Evolutionary conservation across 2,888 invertebrate genomes (phyloP).

Genomic region (Pycnomerus fuliginosus): DNA sequence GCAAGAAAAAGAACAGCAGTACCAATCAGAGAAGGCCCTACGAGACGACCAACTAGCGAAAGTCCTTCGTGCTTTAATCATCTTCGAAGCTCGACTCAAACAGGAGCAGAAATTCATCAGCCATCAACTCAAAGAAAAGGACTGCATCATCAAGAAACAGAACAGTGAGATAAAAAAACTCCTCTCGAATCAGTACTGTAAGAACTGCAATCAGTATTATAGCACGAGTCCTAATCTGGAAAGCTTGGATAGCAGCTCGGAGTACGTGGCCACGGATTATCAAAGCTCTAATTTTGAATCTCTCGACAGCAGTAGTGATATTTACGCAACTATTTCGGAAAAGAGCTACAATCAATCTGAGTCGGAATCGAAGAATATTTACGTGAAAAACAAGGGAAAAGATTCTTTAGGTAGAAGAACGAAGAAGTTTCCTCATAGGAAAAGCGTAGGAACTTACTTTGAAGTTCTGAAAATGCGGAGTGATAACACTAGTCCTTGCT

Average conservation of each 20-base stretch:
- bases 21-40: conserved; percentile 61
- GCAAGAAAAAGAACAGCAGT: conserved; percentile 61
- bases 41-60: conserved; percentile 71
- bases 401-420: conserved; percentile 40
- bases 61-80: conserved; percentile 68
- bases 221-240: conserved; percentile 41
- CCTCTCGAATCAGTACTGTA: conserved; percentile 55
- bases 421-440: conserved; percentile 43
- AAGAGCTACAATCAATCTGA: conserved; percentile 39
- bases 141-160: conserved; percentile 69
- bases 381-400: conserved; percentile 44
- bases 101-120: conserved; percentile 73
- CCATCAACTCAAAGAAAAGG: conserved; percentile 68
- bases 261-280: conserved; percentile 48
- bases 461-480: conserved; percentile 50
- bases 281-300: conserved; percentile 51
- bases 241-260: conserved; percentile 50
- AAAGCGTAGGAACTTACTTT: conserved; percentile 50
- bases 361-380: conserved; percentile 31
- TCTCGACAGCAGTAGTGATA: conserved; percentile 50
- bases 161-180: conserved; percentile 68
- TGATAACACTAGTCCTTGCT: conserved; percentile 49
- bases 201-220: conserved; percentile 50
- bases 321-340: conserved; percentile 48
- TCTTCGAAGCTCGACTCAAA: conserved; percentile 69